Conservation (phyloP, 2,888 invertebrate species). For the Psococerastis gibbosa region DNA sequence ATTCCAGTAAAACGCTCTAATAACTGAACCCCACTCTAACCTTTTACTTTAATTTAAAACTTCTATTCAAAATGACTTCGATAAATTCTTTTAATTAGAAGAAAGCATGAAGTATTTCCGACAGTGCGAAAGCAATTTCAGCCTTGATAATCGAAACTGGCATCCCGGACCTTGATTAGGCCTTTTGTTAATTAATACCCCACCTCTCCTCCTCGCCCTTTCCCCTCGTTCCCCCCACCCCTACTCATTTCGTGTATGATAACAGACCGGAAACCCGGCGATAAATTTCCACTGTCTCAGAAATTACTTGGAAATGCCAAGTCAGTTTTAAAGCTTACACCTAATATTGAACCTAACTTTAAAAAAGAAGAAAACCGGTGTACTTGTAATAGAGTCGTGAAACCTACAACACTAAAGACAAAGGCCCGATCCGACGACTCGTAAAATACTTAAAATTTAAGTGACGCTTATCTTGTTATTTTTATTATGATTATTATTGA, state of each 20-base stretch:
- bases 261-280: background rate
- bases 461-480: too few relatives aligned
- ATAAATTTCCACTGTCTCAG: too few relatives aligned
- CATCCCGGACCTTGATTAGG: conserved; percentile 13
- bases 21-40: background rate
- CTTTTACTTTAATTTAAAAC: background rate
- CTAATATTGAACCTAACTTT: too few relatives aligned
- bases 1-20: too few relatives aligned
- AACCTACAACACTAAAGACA: too few relatives aligned
- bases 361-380: too few relatives aligned
- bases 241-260: background rate
- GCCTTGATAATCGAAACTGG: conserved; percentile 12
- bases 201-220: background rate
- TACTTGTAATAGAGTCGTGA: too few relatives aligned
- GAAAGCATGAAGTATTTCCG: background rate
- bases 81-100: background rate
- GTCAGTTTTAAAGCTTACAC: too few relatives aligned
- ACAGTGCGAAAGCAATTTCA: conserved; percentile 11
- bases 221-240: background rate
- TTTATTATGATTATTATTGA: too few relatives aligned
- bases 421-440: too few relatives aligned
- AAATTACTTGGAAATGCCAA: too few relatives aligned
- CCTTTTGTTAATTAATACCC: conserved; percentile 15
- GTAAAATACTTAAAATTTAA: too few relatives aligned
- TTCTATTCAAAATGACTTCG: background rate